Evolutionary conservation across 1,140 invertebrate species (phyloP).

Genomic region (Chlorops oryzae): DNA sequence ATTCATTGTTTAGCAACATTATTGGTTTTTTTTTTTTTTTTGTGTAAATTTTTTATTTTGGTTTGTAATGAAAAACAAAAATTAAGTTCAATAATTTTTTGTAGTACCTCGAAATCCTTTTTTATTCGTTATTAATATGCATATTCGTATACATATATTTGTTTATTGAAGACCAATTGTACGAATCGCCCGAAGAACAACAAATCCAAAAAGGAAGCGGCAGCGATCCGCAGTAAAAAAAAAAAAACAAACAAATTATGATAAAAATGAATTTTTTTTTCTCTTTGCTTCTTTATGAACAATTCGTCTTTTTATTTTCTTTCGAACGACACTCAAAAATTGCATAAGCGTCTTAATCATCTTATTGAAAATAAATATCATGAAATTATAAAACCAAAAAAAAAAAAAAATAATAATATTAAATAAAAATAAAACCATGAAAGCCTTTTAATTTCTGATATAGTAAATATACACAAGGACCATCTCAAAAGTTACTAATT

Average conservation of each 20-base stretch:
- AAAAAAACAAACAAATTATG: conserved; percentile 1
- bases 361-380: background rate
- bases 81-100: conserved; percentile 12
- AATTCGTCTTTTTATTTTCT: conserved; percentile 1
- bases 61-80: background rate
- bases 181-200: conserved; percentile 10
- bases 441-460: conserved; percentile 1
- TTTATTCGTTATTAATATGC: conserved; percentile 21
- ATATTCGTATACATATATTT: conserved; percentile 17
- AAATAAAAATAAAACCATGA: conserved; percentile 3
- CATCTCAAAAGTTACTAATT: conserved; percentile 94
- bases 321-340: no score
- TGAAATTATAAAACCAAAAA: no score
- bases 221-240: conserved; percentile 50
- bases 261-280: conserved; percentile 1
- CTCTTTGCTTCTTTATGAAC: conserved; percentile 1
- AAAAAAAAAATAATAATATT: conserved; percentile 2
- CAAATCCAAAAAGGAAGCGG: conserved; percentile 39
- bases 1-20: no score
- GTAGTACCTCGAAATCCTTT: conserved; percentile 48
- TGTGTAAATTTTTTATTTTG: conserved; percentile 9
- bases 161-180: conserved; percentile 9
- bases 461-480: conserved; percentile 65
- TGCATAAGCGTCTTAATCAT: no score
- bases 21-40: conserved; percentile 19